Evolutionary conservation across 2,888 invertebrate genomes (phyloP).

Genomic region (Drosophila ezoana): DNA sequence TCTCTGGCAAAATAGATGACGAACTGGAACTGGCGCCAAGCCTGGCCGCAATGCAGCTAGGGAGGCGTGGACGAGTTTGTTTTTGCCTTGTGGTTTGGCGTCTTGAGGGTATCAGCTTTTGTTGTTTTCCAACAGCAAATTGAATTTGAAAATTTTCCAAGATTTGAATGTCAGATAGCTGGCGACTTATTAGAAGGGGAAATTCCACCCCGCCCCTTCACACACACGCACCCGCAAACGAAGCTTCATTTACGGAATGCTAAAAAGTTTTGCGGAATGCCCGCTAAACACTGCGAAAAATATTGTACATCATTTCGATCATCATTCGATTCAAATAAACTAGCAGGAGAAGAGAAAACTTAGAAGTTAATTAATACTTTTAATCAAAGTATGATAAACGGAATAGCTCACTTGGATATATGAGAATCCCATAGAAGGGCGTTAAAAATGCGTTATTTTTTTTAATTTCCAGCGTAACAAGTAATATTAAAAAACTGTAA

Average conservation of each 20-base stretch:
- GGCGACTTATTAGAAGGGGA: constrained; percentile 59
- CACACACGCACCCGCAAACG: constrained; percentile 34
- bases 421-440: too few species aligned
- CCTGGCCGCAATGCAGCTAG: constrained; percentile 15
- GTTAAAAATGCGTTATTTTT: too few species aligned
- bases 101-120: constrained; percentile 39
- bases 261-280: constrained; percentile 60
- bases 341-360: too few species aligned
- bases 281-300: constrained; percentile 35
- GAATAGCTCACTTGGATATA: too few species aligned
- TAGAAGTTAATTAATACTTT: too few species aligned
- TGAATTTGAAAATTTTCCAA: constrained; percentile 73
- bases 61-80: constrained; percentile 7
- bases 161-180: constrained; percentile 67
- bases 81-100: constrained; percentile 25
- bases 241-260: constrained; percentile 51
- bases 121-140: constrained; percentile 70
- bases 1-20: constrained; percentile 56
- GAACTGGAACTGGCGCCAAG: constrained; percentile 16
- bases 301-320: not conserved
- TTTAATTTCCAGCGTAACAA: too few species aligned
- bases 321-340: not conserved
- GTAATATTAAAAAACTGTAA: too few species aligned
- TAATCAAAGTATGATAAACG: too few species aligned
- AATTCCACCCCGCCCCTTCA: constrained; percentile 4